Conservation (phyloP, 2,113 vertebrate species). For the Picathartes gymnocephalus region DNA sequence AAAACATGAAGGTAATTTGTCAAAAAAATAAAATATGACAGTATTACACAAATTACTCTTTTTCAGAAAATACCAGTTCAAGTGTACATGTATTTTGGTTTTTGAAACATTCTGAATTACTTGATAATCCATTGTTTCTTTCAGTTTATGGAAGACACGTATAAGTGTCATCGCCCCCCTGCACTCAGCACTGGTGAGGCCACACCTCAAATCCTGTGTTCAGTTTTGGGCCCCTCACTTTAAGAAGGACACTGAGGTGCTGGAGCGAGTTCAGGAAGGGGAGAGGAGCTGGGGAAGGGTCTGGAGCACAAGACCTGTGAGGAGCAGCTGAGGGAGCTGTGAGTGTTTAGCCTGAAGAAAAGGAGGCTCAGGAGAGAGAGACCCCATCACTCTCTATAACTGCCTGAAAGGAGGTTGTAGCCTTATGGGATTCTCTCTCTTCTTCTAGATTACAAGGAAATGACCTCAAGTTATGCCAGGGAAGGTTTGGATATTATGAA, state of each 20-base stretch:
- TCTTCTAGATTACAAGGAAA: neutral
- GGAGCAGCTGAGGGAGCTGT: neutral
- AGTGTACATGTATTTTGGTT: neutral
- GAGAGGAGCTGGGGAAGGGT: neutral
- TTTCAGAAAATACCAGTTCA: neutral
- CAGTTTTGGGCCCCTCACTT: neutral
- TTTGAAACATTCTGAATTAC: neutral
- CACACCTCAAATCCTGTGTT: neutral
- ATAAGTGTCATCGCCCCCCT: rapidly evolving
- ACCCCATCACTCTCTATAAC: neutral
- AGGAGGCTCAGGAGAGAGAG: neutral
- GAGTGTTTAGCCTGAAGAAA: neutral
- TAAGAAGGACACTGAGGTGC: neutral
- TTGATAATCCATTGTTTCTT: neutral
- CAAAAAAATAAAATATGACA: neutral
- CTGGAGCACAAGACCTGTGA: too few relatives aligned
- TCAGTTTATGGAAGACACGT: neutral
- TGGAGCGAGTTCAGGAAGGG: neutral
- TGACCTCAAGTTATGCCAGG: neutral
- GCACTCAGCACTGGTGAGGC: neutral
- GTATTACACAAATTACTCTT: neutral
- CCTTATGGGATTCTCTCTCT: neutral
- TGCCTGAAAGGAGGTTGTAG: neutral
- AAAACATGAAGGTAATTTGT: slow-evolving; percentile 58
- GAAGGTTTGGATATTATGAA: neutral